A percentile compares a stretch with the other conserved stretches of the same genome.
phyloP scores from a whole-genome alignment of 2,888 invertebrate genomes.

The Parnassius smintheus region DNA sequence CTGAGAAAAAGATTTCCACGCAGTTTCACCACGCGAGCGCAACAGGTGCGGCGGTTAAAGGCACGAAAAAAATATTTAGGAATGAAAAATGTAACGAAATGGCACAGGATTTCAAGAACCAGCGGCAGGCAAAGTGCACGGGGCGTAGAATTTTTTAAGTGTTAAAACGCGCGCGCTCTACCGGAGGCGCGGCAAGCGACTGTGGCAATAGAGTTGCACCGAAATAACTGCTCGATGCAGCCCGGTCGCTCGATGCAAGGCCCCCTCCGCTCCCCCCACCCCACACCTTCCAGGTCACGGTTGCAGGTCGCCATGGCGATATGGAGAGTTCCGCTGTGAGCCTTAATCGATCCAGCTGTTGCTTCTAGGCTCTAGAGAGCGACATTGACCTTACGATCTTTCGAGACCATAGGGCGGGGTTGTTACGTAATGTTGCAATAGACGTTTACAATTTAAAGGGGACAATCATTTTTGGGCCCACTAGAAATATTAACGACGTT shows the following conservation, averaged over 20 bases:
- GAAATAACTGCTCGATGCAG: constrained; percentile 78
- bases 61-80: constrained; percentile 2
- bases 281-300: constrained; percentile 63
- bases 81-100: constrained; percentile 25
- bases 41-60: constrained; percentile 50
- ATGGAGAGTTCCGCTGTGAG: constrained; percentile 47
- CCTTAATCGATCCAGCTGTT: constrained; percentile 75
- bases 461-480: too few relatives aligned
- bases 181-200: constrained; percentile 68
- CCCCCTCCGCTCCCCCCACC: constrained; percentile 33
- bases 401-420: constrained; percentile 30
- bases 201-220: constrained; percentile 70
- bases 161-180: constrained; percentile 57
- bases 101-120: constrained; percentile 32
- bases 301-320: constrained; percentile 62
- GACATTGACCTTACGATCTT: constrained; percentile 49
- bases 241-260: constrained; percentile 73
- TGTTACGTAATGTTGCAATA: constrained; percentile 4
- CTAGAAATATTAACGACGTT: too few relatives aligned
- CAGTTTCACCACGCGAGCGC: constrained; percentile 73
- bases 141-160: constrained; percentile 46
- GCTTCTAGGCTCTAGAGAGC: constrained; percentile 50
- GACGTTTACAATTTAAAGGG: not conserved
- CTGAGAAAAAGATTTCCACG: constrained; percentile 75
- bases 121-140: constrained; percentile 43